phyloP scores from a whole-genome alignment of 2,113 vertebrate genomes.

The Heterocephalus glaber region DNA sequence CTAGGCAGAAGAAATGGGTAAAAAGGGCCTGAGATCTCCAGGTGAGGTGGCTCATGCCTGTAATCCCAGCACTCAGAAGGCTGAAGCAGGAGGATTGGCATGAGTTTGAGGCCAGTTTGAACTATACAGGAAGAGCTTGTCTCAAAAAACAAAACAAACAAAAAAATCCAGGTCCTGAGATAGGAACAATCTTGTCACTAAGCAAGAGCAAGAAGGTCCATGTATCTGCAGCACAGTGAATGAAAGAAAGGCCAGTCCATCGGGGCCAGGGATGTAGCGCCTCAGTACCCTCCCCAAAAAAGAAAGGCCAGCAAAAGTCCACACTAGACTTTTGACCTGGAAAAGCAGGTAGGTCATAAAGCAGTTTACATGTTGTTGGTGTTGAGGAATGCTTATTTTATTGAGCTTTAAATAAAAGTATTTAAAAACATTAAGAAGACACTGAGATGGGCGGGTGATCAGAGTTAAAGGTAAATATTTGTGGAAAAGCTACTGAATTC shows the following conservation, averaged over 20 bases:
- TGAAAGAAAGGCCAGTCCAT: not conserved
- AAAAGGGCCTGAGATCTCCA: not conserved
- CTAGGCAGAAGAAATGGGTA: not conserved
- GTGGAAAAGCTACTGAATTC: not conserved
- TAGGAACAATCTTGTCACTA: not conserved
- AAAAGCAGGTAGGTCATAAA: conserved; percentile 4
- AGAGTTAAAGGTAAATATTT: not conserved
- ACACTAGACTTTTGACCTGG: not conserved
- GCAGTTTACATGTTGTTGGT: not conserved
- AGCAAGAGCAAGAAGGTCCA: not conserved
- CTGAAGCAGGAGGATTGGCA: not conserved
- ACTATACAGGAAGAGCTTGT: not conserved
- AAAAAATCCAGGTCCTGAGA: not conserved
- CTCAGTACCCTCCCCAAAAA: too few species aligned
- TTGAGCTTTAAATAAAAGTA: not conserved
- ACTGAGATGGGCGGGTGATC: not conserved
- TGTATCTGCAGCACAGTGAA: not conserved
- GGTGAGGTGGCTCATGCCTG: not conserved
- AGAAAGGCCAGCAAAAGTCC: not conserved
- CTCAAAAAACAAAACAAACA: not conserved
- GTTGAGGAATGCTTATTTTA: not conserved
- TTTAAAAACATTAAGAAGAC: not conserved
- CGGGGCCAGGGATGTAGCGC: too few species aligned
- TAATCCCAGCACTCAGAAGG: not conserved
- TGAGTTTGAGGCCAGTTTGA: not conserved